Evolutionary conservation across 1,140 invertebrate species (phyloP).

Genomic region (Brachystomella parvula): DNA sequence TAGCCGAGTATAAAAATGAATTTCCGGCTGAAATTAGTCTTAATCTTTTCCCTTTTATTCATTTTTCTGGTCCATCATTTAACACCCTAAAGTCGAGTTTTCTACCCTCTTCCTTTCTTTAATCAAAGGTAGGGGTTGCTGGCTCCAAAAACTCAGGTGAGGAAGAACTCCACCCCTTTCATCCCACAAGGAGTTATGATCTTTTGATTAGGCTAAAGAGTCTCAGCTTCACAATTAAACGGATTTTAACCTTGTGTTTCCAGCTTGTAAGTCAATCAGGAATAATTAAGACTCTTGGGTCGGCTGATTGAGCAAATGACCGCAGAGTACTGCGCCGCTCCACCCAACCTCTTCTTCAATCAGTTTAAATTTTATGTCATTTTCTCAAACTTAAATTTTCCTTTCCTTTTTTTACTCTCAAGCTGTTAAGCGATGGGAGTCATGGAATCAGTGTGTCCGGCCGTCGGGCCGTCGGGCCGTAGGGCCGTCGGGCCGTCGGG

Average conservation of each 20-base stretch:
- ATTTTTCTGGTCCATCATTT: neutral
- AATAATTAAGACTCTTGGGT: neutral
- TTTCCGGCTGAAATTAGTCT: slow-evolving; percentile 37
- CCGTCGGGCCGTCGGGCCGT: too few species aligned
- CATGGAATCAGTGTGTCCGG: too few species aligned
- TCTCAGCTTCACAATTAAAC: neutral
- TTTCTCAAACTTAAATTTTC: neutral
- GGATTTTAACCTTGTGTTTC: neutral
- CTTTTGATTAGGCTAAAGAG: neutral
- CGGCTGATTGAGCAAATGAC: neutral
- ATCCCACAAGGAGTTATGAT: neutral
- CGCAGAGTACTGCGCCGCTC: neutral
- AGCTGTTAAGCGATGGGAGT: too few species aligned
- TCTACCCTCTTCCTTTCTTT: neutral
- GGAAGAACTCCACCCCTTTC: neutral
- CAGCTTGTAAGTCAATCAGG: neutral
- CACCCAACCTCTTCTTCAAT: neutral
- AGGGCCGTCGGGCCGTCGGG: too few species aligned
- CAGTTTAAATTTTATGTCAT: neutral
- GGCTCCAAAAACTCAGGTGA: neutral
- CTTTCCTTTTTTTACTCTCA: neutral
- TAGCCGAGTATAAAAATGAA: slow-evolving; percentile 38
- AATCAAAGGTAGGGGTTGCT: neutral
- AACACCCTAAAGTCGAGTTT: neutral
- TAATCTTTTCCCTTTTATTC: neutral